Conservation (phyloP, 2,888 invertebrate species). For the Brachyptera putata region DNA sequence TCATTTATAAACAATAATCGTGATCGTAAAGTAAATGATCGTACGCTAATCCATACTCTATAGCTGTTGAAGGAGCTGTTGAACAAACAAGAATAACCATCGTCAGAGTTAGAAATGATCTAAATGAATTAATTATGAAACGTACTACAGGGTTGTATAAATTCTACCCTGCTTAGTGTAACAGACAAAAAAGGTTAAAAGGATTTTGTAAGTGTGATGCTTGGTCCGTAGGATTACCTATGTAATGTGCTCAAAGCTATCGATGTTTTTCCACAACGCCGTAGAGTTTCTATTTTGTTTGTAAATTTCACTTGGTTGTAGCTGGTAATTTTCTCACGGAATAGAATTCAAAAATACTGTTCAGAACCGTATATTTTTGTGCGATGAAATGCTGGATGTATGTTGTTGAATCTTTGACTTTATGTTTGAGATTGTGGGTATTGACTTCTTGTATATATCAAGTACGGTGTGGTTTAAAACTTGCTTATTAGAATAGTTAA, state of each 20-base stretch:
- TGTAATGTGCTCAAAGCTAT: not conserved
- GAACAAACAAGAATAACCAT: too few species aligned
- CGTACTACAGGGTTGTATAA: slow-evolving; percentile 7
- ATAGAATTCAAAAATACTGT: not conserved
- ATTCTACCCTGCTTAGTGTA: not conserved
- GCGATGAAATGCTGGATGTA: not conserved
- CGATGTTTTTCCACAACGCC: not conserved
- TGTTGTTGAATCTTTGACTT: not conserved
- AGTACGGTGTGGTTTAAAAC: not conserved
- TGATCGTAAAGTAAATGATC: too few species aligned
- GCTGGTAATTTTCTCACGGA: slow-evolving; percentile 11
- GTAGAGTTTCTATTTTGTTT: not conserved
- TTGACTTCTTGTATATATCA: slow-evolving; percentile 18
- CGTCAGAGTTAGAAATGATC: slow-evolving; percentile 13
- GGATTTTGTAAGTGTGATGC: not conserved
- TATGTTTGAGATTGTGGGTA: slow-evolving; percentile 4
- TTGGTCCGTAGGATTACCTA: slow-evolving; percentile 16
- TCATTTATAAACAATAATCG: too few species aligned
- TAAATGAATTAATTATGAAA: slow-evolving; percentile 5
- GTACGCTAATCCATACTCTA: too few species aligned
- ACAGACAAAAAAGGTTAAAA: not conserved
- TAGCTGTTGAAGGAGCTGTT: too few species aligned
- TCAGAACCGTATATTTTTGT: slow-evolving; percentile 9
- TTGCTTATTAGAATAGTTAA: slow-evolving; percentile 1
- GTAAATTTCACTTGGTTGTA: slow-evolving; percentile 1